Base-by-base conservation (phyloP, 2,113 vertebrate genomes). In the Cryptomyrus ogoouensis region DNA sequence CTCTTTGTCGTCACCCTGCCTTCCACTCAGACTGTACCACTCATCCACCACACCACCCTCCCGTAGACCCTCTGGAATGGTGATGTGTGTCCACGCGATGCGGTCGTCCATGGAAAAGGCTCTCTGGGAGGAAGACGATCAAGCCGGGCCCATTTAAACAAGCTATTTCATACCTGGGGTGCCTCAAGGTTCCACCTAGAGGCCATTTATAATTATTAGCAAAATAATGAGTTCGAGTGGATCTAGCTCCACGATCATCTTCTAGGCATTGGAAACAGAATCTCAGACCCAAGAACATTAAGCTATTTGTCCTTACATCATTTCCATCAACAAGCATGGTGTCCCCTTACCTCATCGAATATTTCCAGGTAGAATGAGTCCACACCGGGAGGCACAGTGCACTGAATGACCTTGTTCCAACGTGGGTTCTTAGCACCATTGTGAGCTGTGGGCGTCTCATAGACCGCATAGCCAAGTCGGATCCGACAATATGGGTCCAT, bases 101-200 rank as follows among this genome's bases (percentile, higher is more conserved):
- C 98, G 97, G 92, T 99, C 98, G 0, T 99, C 98, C 98, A 99
- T 98, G 53, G 98, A 99, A 93, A 99, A 99, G 0, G 98, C 98
- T 89, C 98, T 94, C 98, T 99, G 93, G 8, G 44, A 15, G 62
- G 6, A 44, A 52, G 49, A 84, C 8, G 46, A 27, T 39, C 35
- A 80, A 87, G n/a, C 27, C 85, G 47, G 15, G 1, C 24, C 85
- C 85, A 50, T 52, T 87, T 87, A 56, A 87, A 87, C 15, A 87
- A 87, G 50, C 5, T 4, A 87, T n/a, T 50, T 35, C n/a, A 49
- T 52, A 24, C 47, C 42, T 53, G 24, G 42, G 42, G 58, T 88
- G 44, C 88, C 24, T 53, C 42, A 70, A 39, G 21, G 58, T 70
- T 5, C 56, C 49, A 35, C 6, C 24, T 35, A 44, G 24, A 31